phyloP scores from a whole-genome alignment of 2,797 vertebrate genomes.

The Hoplostethus mediterraneus region DNA sequence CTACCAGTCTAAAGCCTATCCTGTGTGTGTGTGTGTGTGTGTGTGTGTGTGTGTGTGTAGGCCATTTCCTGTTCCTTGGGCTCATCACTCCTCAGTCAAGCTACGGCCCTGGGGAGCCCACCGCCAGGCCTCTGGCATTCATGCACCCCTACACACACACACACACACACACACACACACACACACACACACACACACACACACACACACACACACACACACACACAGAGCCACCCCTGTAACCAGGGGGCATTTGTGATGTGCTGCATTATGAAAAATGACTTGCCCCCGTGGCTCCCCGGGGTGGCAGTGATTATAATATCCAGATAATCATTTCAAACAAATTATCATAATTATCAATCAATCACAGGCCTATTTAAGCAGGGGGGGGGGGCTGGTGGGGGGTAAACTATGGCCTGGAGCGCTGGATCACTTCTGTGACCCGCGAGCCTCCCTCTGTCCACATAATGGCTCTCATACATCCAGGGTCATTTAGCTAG shows the following conservation, averaged over 20 bases:
- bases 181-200: conserved; percentile 14
- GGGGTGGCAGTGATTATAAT: conserved; percentile 87
- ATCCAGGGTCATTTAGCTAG: conserved; percentile 86
- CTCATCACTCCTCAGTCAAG: conserved; percentile 84
- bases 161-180: conserved; percentile 10
- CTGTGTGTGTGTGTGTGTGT: conserved; percentile 13
- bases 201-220: conserved; percentile 20
- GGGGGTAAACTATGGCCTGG: conserved; percentile 81
- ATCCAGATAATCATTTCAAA: conserved; percentile 95
- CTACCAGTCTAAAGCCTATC: not conserved
- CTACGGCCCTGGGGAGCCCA: conserved; percentile 63
- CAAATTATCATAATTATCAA: conserved; percentile 98
- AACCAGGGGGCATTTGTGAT: conserved; percentile 86
- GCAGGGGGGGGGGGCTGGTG: conserved; percentile 68
- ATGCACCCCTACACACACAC: conserved; percentile 11
- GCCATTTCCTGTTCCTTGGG: conserved; percentile 80
- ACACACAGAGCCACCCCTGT: conserved; percentile 53
- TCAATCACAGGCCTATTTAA: conserved; percentile 90
- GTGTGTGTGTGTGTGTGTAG: conserved; percentile 5
- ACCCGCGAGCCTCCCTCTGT: conserved; percentile 89
- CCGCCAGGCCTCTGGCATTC: conserved; percentile 59
- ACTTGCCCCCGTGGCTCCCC: conserved; percentile 72
- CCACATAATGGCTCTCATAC: conserved; percentile 87
- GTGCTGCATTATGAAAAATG: conserved; percentile 82
- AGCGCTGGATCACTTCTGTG: conserved; percentile 87